phyloP scores from a whole-genome alignment of 2,797 vertebrate species.

The Alosa sapidissima region DNA sequence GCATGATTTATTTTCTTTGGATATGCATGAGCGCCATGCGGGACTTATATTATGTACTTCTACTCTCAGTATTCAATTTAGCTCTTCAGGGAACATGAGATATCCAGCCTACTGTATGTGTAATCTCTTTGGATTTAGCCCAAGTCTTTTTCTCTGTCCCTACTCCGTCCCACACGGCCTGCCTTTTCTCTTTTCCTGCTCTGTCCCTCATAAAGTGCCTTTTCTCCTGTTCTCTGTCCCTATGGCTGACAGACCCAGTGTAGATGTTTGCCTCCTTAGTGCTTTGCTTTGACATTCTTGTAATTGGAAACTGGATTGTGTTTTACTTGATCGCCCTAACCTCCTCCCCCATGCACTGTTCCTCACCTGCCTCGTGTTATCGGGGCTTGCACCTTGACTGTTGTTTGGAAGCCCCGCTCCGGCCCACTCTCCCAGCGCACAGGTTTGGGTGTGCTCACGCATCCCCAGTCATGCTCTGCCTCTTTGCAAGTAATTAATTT shows the following conservation, averaged over 20 bases:
- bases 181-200: too few species aligned
- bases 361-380: conserved; percentile 35
- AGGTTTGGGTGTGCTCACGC: conserved; percentile 28
- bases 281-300: conserved; percentile 39
- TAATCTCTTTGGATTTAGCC: too few species aligned
- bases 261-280: conserved; percentile 29
- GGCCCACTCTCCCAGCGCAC: conserved; percentile 25
- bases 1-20: too few species aligned
- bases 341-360: not conserved
- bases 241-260: not conserved
- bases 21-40: too few species aligned
- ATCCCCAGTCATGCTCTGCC: conserved; percentile 37
- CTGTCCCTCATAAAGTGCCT: not conserved
- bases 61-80: too few species aligned
- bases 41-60: too few species aligned
- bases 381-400: conserved; percentile 43
- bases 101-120: too few species aligned
- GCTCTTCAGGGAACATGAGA: too few species aligned
- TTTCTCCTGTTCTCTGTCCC: not conserved
- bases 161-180: not conserved
- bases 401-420: conserved; percentile 17
- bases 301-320: conserved; percentile 37
- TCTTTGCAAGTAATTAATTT: conserved; percentile 51
- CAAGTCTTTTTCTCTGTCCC: too few species aligned
- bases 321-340: not conserved